A percentile compares a stretch with the other conserved stretches of the same genome.
These are phyloP conservation scores for Toxotes chatareus DNA, from an alignment of 2,113 vertebrate species.

Conservation along the genomic window DNA sequence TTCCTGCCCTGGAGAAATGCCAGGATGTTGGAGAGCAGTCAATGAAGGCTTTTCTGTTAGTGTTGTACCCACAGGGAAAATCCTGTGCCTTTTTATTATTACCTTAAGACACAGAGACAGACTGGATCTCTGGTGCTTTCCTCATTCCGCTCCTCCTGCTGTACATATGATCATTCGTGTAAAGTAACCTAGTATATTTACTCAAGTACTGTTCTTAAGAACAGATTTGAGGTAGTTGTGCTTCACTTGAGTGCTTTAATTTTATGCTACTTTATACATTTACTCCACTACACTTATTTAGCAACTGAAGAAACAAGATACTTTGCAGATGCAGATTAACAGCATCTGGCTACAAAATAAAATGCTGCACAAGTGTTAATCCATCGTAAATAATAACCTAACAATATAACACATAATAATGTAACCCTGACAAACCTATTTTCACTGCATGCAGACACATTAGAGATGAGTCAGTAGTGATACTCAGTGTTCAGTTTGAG, in stretches of 20 bases:
- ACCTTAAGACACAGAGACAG: slow-evolving; percentile 17
- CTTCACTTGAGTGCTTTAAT: background rate
- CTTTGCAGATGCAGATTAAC: background rate
- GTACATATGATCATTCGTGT: background rate
- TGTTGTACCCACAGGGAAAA: slow-evolving; percentile 42
- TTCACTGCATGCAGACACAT: background rate
- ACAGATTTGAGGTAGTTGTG: background rate
- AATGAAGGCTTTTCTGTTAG: slow-evolving; percentile 59
- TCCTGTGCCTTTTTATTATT: slow-evolving; percentile 43
- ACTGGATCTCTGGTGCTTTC: slow-evolving; percentile 14
- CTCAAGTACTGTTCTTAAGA: background rate
- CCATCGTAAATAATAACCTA: background rate
- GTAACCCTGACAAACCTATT: background rate
- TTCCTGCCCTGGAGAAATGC: slow-evolving; percentile 75
- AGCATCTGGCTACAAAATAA: background rate
- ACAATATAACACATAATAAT: background rate
- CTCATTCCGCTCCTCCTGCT: slow-evolving; percentile 4
- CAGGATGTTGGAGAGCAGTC: slow-evolving; percentile 62
- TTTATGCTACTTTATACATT: background rate
- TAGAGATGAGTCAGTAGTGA: background rate
- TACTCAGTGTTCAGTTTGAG: background rate
- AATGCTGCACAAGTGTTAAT: background rate
- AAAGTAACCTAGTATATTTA: background rate
- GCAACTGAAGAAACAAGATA: background rate
- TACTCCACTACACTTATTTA: background rate